Base-by-base conservation (phyloP, 2,888 invertebrate species). In the Acleris sparsana region DNA sequence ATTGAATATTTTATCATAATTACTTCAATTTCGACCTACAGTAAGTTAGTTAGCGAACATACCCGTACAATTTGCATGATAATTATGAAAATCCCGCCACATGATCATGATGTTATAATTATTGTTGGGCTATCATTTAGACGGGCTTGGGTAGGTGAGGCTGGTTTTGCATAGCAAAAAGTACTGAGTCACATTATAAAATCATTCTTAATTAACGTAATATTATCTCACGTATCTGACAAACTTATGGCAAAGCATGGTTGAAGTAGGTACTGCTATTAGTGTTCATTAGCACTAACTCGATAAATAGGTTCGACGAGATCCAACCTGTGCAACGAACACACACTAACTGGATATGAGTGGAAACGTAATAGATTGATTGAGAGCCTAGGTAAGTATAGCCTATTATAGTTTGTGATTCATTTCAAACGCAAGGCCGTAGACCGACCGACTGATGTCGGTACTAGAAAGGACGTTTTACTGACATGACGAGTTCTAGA, bases 1-100 rank as follows among this genome's bases (percentile, higher is more conserved):
- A 83, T 85, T 83, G 72, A 84, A 84, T 86, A 81, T 79, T 78
- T 77, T 72, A 73, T 69, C 71, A 69, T 73, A 72, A 75, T 78
- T 72, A 75, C 57, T 71, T 59, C 55, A 57, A 39, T 43, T 59
- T 62, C 39, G 53, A 48, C 66, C 52, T 53, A 57, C 62, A 33
- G 43, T 53, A 48, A 56, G 39, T 62, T 62, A 48, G 53, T 53
- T 39, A 39, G 39, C 39, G 13, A 39, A 39, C 39, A 13, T 39
- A 39, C 39, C 39, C 39, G 39, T 39, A 13, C 39, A 11, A 53
- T 64, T 68, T 61, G 56, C 62, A 48, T 49, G 29, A 13, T 0
- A 39, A 39, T 39, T 39, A 13, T 13, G 13, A 7, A 39, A 39
- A 39, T 13, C 39, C 39, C 13, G 13, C 1, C 39, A 39, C 39